Evolutionary conservation across 2,113 vertebrate genomes (phyloP).

Genomic region (Thalassoma bifasciatum): DNA sequence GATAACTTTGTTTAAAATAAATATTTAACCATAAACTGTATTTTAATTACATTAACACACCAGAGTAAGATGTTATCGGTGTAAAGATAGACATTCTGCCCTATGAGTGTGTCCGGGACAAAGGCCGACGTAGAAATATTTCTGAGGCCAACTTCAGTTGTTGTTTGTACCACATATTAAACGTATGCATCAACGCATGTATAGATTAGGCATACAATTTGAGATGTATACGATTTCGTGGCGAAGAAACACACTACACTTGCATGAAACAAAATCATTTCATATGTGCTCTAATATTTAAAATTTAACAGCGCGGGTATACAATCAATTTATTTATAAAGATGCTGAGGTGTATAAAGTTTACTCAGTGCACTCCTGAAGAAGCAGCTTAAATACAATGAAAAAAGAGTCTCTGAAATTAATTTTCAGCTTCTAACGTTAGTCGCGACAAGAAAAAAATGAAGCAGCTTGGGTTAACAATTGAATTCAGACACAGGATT

Average conservation of each 20-base stretch:
- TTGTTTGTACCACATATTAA: not conserved
- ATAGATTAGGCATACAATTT: not conserved
- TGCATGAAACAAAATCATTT: not conserved
- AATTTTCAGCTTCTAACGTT: too few relatives aligned
- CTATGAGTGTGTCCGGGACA: not conserved
- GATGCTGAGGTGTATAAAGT: not conserved
- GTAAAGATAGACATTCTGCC: not conserved
- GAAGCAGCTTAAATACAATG: too few relatives aligned
- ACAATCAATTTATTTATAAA: not conserved
- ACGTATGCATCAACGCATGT: not conserved
- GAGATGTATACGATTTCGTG: not conserved
- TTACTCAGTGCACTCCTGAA: too few relatives aligned
- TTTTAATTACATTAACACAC: not conserved
- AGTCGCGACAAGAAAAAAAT: not conserved
- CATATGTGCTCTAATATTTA: not conserved
- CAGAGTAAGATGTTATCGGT: not conserved
- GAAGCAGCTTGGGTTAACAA: too few relatives aligned
- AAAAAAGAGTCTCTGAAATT: not conserved
- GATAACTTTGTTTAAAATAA: too few relatives aligned
- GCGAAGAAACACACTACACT: not conserved
- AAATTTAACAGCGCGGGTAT: fast-evolving
- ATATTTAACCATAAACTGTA: not conserved
- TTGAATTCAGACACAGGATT: too few relatives aligned
- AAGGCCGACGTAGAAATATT: not conserved
- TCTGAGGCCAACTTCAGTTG: not conserved